Percentiles rank a stretch among this genome's conserved stretches.
Conservation (phyloP, 1,140 invertebrate genomes). For the Drosophila lowei region DNA sequence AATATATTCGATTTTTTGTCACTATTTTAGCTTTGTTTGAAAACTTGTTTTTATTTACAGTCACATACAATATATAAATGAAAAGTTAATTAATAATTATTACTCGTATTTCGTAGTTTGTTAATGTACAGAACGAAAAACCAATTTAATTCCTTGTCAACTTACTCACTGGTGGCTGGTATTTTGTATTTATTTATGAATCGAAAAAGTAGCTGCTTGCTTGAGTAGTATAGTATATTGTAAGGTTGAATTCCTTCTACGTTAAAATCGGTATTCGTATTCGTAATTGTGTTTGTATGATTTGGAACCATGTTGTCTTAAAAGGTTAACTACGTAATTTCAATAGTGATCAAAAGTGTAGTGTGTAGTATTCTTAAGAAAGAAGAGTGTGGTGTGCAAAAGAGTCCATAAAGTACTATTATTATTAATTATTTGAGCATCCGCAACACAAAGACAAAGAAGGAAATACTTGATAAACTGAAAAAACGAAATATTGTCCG, state of each 20-base stretch:
- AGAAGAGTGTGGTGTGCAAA: background rate
- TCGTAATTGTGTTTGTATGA: constrained; percentile 39
- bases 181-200: constrained; percentile 27
- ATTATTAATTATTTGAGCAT: constrained; percentile 47
- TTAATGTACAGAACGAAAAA: constrained; percentile 55
- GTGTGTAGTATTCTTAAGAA: background rate
- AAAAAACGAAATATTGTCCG: constrained; percentile 45
- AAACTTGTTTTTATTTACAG: constrained; percentile 67
- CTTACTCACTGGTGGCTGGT: constrained; percentile 39
- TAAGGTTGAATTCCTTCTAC: constrained; percentile 38
- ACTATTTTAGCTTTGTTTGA: constrained; percentile 46
- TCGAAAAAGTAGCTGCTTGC: constrained; percentile 30
- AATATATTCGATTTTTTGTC: constrained; percentile 28
- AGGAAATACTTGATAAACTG: background rate
- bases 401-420: background rate
- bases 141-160: constrained; percentile 50
- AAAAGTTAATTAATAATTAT: background rate
- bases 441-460: constrained; percentile 18
- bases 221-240: constrained; percentile 18
- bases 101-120: constrained; percentile 1
- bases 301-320: constrained; percentile 47
- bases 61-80: constrained; percentile 40
- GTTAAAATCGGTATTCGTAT: constrained; percentile 62
- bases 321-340: constrained; percentile 25
- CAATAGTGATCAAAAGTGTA: constrained; percentile 38